A percentile compares a stretch with the other conserved stretches of the same genome.
phyloP scores from a whole-genome alignment of 2,113 vertebrate species.

The Anguilla rostrata region DNA sequence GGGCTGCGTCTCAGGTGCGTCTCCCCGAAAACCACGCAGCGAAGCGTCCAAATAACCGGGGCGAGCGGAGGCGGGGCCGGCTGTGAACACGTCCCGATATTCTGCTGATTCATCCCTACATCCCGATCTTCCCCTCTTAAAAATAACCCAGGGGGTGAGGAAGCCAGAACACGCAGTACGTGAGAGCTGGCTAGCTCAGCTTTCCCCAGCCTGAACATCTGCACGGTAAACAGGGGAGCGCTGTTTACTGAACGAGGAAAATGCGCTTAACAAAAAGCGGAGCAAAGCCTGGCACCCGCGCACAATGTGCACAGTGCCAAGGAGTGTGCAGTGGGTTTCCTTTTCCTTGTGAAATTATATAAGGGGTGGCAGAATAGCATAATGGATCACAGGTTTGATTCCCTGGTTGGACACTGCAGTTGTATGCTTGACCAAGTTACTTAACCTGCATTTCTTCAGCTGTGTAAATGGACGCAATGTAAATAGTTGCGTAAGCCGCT shows the following conservation, averaged over 20 bases:
- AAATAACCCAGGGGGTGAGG: too few species aligned
- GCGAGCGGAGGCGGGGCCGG: too few species aligned
- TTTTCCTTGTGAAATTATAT: background rate
- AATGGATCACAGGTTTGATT: too few species aligned
- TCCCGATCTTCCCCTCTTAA: too few species aligned
- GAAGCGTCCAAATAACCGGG: background rate
- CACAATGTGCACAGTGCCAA: background rate
- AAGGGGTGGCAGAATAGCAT: background rate
- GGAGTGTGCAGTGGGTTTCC: background rate
- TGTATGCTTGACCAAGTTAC: too few species aligned
- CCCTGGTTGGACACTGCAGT: too few species aligned
- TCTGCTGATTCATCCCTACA: background rate
- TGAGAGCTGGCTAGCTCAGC: background rate
- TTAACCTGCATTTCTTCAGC: too few species aligned
- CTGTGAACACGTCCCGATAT: background rate
- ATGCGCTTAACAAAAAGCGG: background rate
- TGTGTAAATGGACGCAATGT: too few species aligned
- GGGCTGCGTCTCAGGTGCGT: too few species aligned
- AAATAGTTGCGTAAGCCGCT: too few species aligned
- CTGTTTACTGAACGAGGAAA: background rate
- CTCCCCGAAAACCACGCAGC: too few species aligned
- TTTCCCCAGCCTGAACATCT: background rate
- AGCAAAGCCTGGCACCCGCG: background rate
- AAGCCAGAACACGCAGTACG: background rate
- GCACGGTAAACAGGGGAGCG: background rate